Evolutionary conservation across 1,140 invertebrate genomes (phyloP).

Genomic region (Drosophila fuyamai): DNA sequence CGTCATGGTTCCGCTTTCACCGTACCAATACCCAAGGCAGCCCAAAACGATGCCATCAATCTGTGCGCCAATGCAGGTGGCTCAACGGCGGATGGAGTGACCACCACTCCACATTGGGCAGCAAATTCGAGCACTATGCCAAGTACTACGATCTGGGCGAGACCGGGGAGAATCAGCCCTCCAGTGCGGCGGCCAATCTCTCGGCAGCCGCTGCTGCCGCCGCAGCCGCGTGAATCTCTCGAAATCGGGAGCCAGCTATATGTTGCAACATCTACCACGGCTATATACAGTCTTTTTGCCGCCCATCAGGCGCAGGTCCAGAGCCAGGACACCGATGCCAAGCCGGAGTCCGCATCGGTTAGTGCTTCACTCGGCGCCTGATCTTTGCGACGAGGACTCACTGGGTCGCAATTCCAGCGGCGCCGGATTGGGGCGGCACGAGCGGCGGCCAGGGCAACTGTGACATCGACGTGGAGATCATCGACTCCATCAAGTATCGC

Average conservation of each 20-base stretch:
- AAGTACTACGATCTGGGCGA: slow-evolving; percentile 82
- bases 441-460: slow-evolving; percentile 59
- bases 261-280: slow-evolving; percentile 86
- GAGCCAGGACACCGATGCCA: slow-evolving; percentile 65
- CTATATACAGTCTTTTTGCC: slow-evolving; percentile 86
- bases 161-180: slow-evolving; percentile 79
- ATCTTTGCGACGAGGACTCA: slow-evolving; percentile 75
- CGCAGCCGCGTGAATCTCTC: slow-evolving; percentile 65
- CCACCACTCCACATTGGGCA: slow-evolving; percentile 40
- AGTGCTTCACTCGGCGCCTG: slow-evolving; percentile 62
- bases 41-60: slow-evolving; percentile 64
- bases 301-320: slow-evolving; percentile 62
- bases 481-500: slow-evolving; percentile 82
- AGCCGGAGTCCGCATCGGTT: slow-evolving; percentile 69
- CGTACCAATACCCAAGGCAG: slow-evolving; percentile 86
- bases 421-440: slow-evolving; percentile 14
- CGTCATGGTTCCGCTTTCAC: slow-evolving; percentile 89
- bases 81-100: neutral
- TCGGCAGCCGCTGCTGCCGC: slow-evolving; percentile 63
- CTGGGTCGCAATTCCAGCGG: slow-evolving; percentile 60
- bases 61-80: slow-evolving; percentile 34
- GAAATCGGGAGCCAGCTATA: slow-evolving; percentile 85
- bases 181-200: slow-evolving; percentile 44
- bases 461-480: slow-evolving; percentile 83
- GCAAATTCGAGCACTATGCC: slow-evolving; percentile 82